Evolutionary conservation across 2,113 vertebrate species (phyloP).

Genomic region (Semicossyphus pulcher): DNA sequence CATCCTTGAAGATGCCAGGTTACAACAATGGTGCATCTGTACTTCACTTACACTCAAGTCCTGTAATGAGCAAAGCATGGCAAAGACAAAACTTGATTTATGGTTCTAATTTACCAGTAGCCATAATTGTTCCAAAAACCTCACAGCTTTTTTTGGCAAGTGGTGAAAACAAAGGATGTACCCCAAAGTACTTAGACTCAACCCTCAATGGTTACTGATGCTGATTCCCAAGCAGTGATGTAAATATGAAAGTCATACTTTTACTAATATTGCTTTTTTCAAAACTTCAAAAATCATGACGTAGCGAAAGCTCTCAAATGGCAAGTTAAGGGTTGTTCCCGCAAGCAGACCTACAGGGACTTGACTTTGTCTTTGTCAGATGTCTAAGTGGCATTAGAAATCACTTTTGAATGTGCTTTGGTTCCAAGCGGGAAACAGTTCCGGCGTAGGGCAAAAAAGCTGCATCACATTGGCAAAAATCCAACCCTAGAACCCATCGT

Average conservation of each 20-base stretch:
- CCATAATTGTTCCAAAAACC: conserved; percentile 4
- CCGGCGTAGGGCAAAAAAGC: too few species aligned
- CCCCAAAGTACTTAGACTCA: not conserved
- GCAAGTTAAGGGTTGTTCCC: too few species aligned
- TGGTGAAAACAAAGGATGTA: not conserved
- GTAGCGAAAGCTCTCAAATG: too few species aligned
- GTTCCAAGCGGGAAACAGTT: too few species aligned
- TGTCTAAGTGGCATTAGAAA: too few species aligned
- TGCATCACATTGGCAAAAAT: not conserved
- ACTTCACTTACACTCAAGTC: conserved; percentile 14
- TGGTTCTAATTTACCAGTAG: conserved; percentile 4
- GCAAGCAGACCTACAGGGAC: too few species aligned
- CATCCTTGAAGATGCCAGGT: conserved; percentile 25
- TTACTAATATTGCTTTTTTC: too few species aligned
- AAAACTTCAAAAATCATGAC: too few species aligned
- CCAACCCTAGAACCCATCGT: not conserved
- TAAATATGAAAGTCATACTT: too few species aligned
- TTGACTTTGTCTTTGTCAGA: too few species aligned
- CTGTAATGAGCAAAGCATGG: not conserved
- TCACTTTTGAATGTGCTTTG: too few species aligned
- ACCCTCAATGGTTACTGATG: not conserved
- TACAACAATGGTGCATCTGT: conserved; percentile 22
- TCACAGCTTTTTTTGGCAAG: not conserved
- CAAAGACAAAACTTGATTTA: not conserved
- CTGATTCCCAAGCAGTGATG: too few species aligned